These are phyloP conservation scores for Cryptus armator DNA, from an alignment of 2,888 invertebrate species.

Conservation along the genomic window DNA sequence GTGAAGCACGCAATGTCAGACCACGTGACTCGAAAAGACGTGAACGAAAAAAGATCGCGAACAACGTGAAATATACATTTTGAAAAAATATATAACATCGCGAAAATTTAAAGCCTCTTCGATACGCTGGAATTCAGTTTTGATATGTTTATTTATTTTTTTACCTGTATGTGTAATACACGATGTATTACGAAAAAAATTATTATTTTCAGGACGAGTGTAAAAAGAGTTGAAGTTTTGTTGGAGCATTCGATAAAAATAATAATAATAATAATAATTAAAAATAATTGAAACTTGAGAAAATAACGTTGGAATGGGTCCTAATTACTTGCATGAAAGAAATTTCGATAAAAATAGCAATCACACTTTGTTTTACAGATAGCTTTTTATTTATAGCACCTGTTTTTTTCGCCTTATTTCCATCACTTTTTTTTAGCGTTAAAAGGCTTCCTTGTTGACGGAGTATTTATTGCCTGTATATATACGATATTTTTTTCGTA, in stretches of 20 bases:
- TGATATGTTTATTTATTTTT: too few relatives aligned
- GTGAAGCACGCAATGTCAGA: too few relatives aligned
- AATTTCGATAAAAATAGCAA: not conserved
- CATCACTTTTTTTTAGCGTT: conserved; percentile 17
- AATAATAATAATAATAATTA: not conserved
- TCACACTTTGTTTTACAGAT: not conserved
- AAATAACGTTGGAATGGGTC: not conserved
- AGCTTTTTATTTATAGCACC: not conserved
- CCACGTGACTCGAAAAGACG: not conserved
- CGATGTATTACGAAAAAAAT: too few relatives aligned
- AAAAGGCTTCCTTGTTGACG: conserved; percentile 39
- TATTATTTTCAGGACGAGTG: not conserved
- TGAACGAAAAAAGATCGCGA: too few relatives aligned
- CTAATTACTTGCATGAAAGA: not conserved
- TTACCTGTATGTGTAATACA: too few relatives aligned
- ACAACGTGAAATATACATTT: too few relatives aligned
- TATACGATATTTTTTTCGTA: conserved; percentile 46
- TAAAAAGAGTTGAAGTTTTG: not conserved
- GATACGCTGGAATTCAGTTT: too few relatives aligned
- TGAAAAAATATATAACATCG: too few relatives aligned
- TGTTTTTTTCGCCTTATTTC: not conserved
- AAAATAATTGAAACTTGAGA: not conserved
- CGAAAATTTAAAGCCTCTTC: too few relatives aligned
- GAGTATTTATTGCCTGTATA: conserved; percentile 47
- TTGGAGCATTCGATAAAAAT: not conserved